Evolutionary conservation across 2,888 invertebrate species (phyloP), one percentile per base, ranked within the genome.

Genomic region (Eudemis profundana): DNA sequence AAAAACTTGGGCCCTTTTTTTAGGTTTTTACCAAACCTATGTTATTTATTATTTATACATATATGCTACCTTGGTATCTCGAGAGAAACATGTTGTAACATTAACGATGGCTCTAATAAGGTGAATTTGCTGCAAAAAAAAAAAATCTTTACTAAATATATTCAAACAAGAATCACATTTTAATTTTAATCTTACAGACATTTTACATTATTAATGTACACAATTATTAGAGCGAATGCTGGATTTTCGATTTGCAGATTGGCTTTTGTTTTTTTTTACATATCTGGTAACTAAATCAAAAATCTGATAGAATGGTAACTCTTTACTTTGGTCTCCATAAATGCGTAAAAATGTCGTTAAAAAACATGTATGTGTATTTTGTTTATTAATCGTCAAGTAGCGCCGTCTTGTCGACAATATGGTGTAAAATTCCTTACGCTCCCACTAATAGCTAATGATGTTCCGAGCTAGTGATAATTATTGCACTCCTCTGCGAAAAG

Each of bases 11-110:
- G 69, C 68, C 69, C 69, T 70, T 69, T 78, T 86, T 88, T 86
- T 84, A 80, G 68, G 76, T 67, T 66, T 71, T 73, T 73, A 70
- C 60, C 80, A 78, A 73, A 70, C 65, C 72, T 73, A 69, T 75
- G 76, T 84, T 82, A 81, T 82, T 82, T 85, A 85, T 87, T 84
- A 84, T 81, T 79, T 80, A 79, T 79, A 23, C 3, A 10, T 23
- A 19, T 40, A 74, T 69, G 57, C 47, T 60, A 69, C 67, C 61
- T 70, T 68, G 69, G 69, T 69, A 74, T 70, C 70, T 74, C 36
- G 44, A 44, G 21, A 33, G 15, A 14, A 23, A 42, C 29, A 56
- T 29, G 15, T 53, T 21, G 33, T 44, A 50, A 15, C 8, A 14
- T 17, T 50, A 47, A 23, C 23, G 38, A 38, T 29, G 33, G 21